Evolutionary conservation across 2,113 vertebrate species (phyloP).

Genomic region (Xiphorhynchus elegans): DNA sequence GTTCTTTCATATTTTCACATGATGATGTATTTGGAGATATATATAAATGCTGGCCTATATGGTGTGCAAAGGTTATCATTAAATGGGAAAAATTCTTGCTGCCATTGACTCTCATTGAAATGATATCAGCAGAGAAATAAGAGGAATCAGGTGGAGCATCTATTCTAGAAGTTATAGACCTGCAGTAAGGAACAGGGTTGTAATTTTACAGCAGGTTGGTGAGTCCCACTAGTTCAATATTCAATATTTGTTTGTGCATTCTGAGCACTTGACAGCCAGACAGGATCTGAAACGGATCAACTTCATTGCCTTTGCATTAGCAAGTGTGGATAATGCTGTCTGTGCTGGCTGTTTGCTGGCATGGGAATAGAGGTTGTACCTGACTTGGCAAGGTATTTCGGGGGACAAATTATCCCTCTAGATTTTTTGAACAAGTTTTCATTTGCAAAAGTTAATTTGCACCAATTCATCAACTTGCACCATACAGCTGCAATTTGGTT

Average conservation of each 20-base stretch:
- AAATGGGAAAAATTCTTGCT: background rate
- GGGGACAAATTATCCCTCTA: background rate
- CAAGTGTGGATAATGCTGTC: background rate
- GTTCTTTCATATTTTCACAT: background rate
- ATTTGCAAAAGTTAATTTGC: background rate
- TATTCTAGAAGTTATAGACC: background rate
- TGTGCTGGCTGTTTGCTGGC: background rate
- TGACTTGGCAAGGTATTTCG: background rate
- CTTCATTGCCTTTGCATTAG: accelerated
- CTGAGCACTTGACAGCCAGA: background rate
- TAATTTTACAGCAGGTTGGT: background rate
- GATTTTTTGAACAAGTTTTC: background rate
- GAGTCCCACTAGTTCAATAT: background rate
- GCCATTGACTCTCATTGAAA: background rate
- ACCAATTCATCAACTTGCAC: background rate
- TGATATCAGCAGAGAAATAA: background rate
- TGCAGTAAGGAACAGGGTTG: background rate
- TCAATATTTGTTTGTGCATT: background rate
- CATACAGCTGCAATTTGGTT: background rate
- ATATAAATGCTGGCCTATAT: background rate
- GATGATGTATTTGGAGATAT: accelerated
- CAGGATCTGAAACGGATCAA: background rate
- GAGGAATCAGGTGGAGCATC: background rate
- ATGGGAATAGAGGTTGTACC: background rate
- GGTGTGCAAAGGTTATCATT: background rate